These are phyloP conservation scores for Gyps fulvus DNA, from an alignment of 2,113 vertebrate species.

Conservation along the genomic window DNA sequence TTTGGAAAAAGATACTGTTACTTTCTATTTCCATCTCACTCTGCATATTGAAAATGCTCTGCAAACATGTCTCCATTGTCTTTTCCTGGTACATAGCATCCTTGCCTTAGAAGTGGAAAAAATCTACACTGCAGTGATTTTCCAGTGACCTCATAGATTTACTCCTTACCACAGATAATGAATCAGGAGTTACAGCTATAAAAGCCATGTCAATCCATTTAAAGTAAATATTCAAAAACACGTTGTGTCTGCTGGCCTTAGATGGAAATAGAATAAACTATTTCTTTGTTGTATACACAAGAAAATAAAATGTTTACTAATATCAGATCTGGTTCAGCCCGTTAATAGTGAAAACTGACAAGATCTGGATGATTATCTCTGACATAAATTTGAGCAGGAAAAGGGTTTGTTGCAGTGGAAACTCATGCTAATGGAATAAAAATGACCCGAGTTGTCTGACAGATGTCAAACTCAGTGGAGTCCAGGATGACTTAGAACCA, in stretches of 20 bases:
- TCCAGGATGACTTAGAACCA: slow-evolving; percentile 33
- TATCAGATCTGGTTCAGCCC: slow-evolving; percentile 20
- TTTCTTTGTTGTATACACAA: not conserved
- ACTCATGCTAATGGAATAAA: slow-evolving; percentile 64
- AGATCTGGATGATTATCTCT: slow-evolving; percentile 47
- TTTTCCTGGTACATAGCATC: not conserved
- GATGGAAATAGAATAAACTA: not conserved
- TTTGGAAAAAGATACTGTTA: not conserved
- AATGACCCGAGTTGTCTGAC: slow-evolving; percentile 16
- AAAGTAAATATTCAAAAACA: not conserved
- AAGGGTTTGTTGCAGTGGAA: slow-evolving; percentile 46
- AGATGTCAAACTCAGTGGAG: slow-evolving; percentile 40
- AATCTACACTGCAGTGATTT: not conserved
- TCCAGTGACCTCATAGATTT: not conserved
- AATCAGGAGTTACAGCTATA: not conserved
- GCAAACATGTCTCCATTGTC: not conserved
- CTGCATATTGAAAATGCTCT: not conserved
- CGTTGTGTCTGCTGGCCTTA: not conserved
- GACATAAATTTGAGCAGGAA: slow-evolving; percentile 61
- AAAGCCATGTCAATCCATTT: not conserved
- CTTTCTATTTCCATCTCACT: not conserved
- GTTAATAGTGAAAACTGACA: slow-evolving; percentile 54
- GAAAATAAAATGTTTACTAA: slow-evolving; percentile 21
- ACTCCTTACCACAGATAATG: not conserved
- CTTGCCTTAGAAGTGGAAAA: not conserved